Conservation (phyloP, 2,888 invertebrate species). For the Microctonus brassicae region DNA sequence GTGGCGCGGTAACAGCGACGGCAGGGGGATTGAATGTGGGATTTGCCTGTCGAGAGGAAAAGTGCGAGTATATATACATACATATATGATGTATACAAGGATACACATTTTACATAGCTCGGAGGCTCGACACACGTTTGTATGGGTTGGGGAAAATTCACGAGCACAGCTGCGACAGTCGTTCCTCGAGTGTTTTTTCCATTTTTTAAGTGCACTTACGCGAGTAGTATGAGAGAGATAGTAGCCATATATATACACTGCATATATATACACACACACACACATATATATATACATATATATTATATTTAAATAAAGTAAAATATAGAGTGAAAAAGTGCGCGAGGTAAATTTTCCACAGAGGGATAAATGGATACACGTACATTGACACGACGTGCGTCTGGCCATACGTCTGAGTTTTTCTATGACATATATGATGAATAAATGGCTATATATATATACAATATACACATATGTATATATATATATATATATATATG, state of each 20-base stretch:
- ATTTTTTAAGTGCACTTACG: conserved; percentile 60
- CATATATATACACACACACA: neutral
- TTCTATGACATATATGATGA: neutral
- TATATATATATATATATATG: neutral
- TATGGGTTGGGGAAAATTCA: conserved; percentile 45
- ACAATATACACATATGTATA: too few species aligned
- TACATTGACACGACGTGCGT: neutral
- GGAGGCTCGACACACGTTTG: conserved; percentile 11
- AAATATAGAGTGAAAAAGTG: neutral
- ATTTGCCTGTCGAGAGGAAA: conserved; percentile 53
- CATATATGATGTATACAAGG: neutral
- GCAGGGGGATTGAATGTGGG: conserved; percentile 40
- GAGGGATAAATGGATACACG: neutral
- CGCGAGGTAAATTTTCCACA: neutral
- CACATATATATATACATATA: neutral
- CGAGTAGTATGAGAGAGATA: conserved; percentile 34
- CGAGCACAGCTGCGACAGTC: conserved; percentile 54
- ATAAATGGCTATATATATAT: neutral
- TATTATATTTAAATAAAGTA: neutral
- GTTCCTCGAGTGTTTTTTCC: conserved; percentile 54
- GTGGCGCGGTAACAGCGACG: neutral
- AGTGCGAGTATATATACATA: conserved; percentile 32
- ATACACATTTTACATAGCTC: neutral
- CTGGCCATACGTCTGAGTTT: neutral
- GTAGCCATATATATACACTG: too few species aligned